Base-by-base conservation (phyloP, 2,797 vertebrate species). In the Coregonus ussuriensis region DNA sequence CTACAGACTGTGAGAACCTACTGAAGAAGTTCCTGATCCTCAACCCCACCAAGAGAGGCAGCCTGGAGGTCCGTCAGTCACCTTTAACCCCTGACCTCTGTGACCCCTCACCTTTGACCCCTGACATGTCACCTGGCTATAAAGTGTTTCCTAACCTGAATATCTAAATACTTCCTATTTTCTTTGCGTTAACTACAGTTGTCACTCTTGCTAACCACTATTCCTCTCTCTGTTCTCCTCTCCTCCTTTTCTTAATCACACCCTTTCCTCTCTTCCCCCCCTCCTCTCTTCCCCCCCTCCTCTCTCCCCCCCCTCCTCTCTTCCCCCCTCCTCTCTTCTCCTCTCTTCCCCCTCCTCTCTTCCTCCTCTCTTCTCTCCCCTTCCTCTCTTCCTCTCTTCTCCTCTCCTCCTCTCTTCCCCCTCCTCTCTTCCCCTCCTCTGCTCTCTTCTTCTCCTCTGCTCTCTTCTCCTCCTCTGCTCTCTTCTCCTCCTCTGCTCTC, bases 1-100 rank as follows among this genome's bases (percentile, higher is more conserved):
- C 96, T 71, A 99, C 97, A 0, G 97, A 99, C 87, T 99, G 97
- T 37, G 97, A 99, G 92, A 98, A 98, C 91, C 90, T 99, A 74
- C 96, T 98, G 52, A 98, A 98, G 87, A 98, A 97, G 84, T 98
- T 98, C 89, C 96, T 99, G 77, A 97, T 98, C 86, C 94, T 99
- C 83, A 98, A 99, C 83, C 97, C 97, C 71, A 95, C 95, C 81
- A 99, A 99, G 89, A 94, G 97, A 92, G 97, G 96, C 89, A 99
- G 96, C 91, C 94, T 98, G 56, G 97, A 98, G 96, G 97, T 98
- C 89, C 86, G 41, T 11, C 41, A 47, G 91, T 25, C 13, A 59
- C 65, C 63, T 66, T 6, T 66, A n/a, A 66, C 63, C 11, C 25
- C 25, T 66, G 13, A 66, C 63, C 29, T 7, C 6, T 41, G 37